Base-by-base conservation (phyloP, 1,140 invertebrate species). In the Colletes gigas region DNA sequence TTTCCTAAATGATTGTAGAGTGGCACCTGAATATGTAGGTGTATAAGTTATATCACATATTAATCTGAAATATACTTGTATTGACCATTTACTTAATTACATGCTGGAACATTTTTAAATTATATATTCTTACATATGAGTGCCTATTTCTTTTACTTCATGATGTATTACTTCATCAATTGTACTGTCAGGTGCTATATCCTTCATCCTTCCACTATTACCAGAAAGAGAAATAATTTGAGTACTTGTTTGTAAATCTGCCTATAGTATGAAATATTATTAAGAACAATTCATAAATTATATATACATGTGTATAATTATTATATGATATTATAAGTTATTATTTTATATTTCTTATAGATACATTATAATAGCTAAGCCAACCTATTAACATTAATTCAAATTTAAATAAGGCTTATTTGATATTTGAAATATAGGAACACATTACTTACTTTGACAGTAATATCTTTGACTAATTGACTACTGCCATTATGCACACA, bases 91-190 rank as follows among this genome's bases (percentile, higher is more conserved):
- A 57, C n/a, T 14, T 52, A 30, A 15, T 21, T 19, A 39, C n/a
- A 14, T 39, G 3, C 47, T 59, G 60, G 19, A 75, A 84, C 68
- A 79, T 70, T 68, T 72, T 63, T 67, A 59, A 59, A 68, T 57
- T 21, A 30, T 62, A 17, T 67, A 62, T 70, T 90, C 95, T 94
- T 94, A 98, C 96, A 99, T 99, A 90, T 99, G 98, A 63, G 97
- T 98, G 50, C 98, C 98, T 88, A 98, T 96, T 95, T 99, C 99
- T 94, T 99, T 99, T 7, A 99, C 98, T 95, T 99, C 98, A 94
- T 99, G 98, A 91, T 98, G 97, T 90, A 99, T 98, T 19, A 99
- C 97, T 94, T 98, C 96, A 94, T 99, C 98, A 17, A 99, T 95
- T 30, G 97, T 99, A 89, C 97, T 95, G 89, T 97, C 96, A n/a